A percentile compares a stretch with the other conserved stretches of the same genome.
These are phyloP conservation scores for Drosophila subsilvestris DNA, from an alignment of 2,888 invertebrate genomes.

Conservation along the genomic window DNA sequence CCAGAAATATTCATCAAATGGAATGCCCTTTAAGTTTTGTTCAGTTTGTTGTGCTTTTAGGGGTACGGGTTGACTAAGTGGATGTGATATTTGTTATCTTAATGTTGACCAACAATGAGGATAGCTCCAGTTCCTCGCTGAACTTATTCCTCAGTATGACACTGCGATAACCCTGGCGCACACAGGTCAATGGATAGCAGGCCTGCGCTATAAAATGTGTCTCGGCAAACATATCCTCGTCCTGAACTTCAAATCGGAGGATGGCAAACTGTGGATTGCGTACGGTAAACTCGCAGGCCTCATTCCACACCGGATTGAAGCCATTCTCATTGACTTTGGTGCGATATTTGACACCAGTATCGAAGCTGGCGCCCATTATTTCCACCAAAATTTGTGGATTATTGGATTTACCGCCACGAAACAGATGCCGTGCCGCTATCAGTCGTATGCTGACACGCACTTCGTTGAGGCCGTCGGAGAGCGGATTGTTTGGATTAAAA, in stretches of 20 bases:
- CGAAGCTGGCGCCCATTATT: conserved; percentile 94
- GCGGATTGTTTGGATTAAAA: conserved; percentile 91
- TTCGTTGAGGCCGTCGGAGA: conserved; percentile 86
- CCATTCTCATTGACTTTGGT: conserved; percentile 97
- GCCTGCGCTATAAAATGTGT: conserved; percentile 98
- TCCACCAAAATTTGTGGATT: conserved; percentile 96
- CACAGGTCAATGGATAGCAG: conserved; percentile 92
- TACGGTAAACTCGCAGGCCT: conserved; percentile 92
- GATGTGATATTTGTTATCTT: conserved; percentile 84
- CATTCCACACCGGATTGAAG: conserved; percentile 96
- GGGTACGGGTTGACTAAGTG: not conserved
- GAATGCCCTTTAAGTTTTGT: conserved; percentile 5
- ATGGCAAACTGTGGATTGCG: conserved; percentile 93
- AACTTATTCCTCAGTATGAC: conserved; percentile 94
- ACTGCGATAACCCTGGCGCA: conserved; percentile 95
- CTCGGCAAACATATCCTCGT: conserved; percentile 99
- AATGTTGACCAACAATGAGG: conserved; percentile 93
- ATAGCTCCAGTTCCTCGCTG: conserved; percentile 96
- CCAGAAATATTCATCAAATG: not conserved
- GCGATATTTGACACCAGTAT: conserved; percentile 91
- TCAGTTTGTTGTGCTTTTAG: not conserved
- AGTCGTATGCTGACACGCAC: conserved; percentile 89
- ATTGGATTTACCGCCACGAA: conserved; percentile 93
- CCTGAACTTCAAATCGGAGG: conserved; percentile 94
- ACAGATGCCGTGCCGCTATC: conserved; percentile 95